Evolutionary conservation across 1,140 invertebrate genomes (phyloP).

Genomic region (Drosophila subpulchrella): DNA sequence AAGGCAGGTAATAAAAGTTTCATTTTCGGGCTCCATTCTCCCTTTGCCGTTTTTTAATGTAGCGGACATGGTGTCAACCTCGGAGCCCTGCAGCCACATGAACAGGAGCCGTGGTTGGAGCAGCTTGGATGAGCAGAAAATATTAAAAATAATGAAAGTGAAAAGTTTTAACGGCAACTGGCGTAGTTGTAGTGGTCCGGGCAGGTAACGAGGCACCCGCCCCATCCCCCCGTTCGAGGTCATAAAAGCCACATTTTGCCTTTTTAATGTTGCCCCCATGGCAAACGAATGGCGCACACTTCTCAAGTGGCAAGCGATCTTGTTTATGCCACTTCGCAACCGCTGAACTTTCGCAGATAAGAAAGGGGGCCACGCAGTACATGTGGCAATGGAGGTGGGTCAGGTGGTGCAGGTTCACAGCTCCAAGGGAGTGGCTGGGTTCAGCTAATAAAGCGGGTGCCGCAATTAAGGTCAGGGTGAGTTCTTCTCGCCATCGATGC

Average conservation of each 20-base stretch:
- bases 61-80: constrained; percentile 33
- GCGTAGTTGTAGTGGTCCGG: constrained; percentile 21
- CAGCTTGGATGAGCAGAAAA: constrained; percentile 48
- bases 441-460: constrained; percentile 63
- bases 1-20: constrained; percentile 83
- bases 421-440: constrained; percentile 1
- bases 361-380: constrained; percentile 4
- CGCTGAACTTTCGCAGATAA: constrained; percentile 62
- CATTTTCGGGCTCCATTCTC: constrained; percentile 62
- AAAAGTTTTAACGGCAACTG: constrained; percentile 71
- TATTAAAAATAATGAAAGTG: constrained; percentile 82
- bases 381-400: background rate
- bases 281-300: constrained; percentile 59
- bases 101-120: constrained; percentile 6
- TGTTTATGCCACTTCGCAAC: constrained; percentile 69
- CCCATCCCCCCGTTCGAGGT: constrained; percentile 15
- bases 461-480: constrained; percentile 53
- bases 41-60: constrained; percentile 24
- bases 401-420: background rate
- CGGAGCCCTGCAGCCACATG: constrained; percentile 11
- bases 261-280: constrained; percentile 64
- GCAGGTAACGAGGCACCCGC: constrained; percentile 13
- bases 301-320: constrained; percentile 76
- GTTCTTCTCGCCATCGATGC: constrained; percentile 17
- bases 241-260: constrained; percentile 78